Percentiles rank a stretch among this genome's conserved stretches.
Conservation (phyloP, 2,888 invertebrate genomes). For the Metalampra italica region DNA sequence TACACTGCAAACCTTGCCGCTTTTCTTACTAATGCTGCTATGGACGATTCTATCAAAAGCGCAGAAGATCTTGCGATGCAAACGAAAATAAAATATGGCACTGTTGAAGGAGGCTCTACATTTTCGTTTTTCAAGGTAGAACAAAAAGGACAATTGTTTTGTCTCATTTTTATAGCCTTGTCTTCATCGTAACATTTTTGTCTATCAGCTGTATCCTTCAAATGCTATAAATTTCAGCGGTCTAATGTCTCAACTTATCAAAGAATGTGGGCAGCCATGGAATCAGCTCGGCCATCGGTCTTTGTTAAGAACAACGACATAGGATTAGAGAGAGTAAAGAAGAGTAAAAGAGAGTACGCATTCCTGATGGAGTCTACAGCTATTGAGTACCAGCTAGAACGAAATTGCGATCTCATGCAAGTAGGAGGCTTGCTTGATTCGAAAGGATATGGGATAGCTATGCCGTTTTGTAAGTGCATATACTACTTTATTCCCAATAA, state of each 20-base stretch:
- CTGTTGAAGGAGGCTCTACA: conserved; percentile 93
- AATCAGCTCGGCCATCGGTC: conserved; percentile 88
- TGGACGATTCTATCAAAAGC: conserved; percentile 92
- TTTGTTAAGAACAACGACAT: conserved; percentile 90
- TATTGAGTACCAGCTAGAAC: conserved; percentile 93
- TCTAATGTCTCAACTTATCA: conserved; percentile 94
- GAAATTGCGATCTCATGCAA: conserved; percentile 90
- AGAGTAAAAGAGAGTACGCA: conserved; percentile 90
- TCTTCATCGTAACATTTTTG: neutral
- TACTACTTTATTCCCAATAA: too few species aligned
- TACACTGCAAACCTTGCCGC: conserved; percentile 97
- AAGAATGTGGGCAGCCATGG: conserved; percentile 96
- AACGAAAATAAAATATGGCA: conserved; percentile 97
- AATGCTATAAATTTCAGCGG: conserved; percentile 71
- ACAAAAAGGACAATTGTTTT: conserved; percentile 8
- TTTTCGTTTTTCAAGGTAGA: conserved; percentile 91
- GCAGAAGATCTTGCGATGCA: conserved; percentile 96
- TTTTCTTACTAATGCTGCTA: conserved; percentile 92
- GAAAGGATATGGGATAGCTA: conserved; percentile 95
- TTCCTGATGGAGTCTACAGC: conserved; percentile 98
- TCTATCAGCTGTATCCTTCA: neutral
- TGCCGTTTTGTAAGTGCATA: conserved; percentile 88
- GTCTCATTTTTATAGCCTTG: neutral
- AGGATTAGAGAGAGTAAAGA: conserved; percentile 90
- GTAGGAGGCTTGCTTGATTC: conserved; percentile 88